A percentile compares a stretch with the other conserved stretches of the same genome.
phyloP scores from a whole-genome alignment of 2,797 vertebrate genomes.

The Pangasius mekongensis region DNA sequence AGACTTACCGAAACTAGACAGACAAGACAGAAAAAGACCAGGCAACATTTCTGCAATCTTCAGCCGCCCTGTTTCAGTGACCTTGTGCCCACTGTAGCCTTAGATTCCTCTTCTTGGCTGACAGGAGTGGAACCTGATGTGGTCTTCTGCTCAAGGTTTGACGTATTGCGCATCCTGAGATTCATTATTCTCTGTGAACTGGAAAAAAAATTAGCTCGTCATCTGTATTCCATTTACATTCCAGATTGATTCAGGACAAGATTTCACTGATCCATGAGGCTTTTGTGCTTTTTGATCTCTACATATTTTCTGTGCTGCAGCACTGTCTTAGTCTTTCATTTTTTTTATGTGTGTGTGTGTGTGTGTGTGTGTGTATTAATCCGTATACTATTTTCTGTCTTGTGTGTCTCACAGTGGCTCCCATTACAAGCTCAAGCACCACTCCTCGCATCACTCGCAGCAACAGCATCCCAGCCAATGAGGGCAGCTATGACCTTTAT shows the following conservation, averaged over 20 bases:
- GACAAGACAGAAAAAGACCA: background rate
- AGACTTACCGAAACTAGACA: background rate
- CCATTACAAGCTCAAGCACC: constrained; percentile 76
- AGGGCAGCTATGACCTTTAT: constrained; percentile 90
- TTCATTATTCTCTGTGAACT: background rate
- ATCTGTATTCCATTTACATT: constrained; percentile 59
- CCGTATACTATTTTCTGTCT: background rate
- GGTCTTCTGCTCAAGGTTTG: background rate
- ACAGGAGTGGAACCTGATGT: background rate
- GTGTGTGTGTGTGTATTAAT: constrained; percentile 11
- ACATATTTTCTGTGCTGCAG: background rate
- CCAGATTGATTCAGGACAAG: constrained; percentile 58
- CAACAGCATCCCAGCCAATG: constrained; percentile 95
- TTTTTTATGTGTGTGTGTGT: constrained; percentile 2
- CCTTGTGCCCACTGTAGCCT: background rate
- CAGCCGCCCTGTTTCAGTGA: background rate
- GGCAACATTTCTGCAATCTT: background rate
- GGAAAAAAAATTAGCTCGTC: background rate
- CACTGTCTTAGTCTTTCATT: background rate
- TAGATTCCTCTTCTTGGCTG: background rate
- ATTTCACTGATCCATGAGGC: constrained; percentile 65
- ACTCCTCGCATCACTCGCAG: constrained; percentile 93
- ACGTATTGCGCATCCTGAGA: background rate
- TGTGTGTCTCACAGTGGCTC: constrained; percentile 76
- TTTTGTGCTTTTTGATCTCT: constrained; percentile 8